These are phyloP conservation scores for Antechinus stuartii DNA, from an alignment of 2,113 vertebrate genomes.

Conservation along the genomic window DNA sequence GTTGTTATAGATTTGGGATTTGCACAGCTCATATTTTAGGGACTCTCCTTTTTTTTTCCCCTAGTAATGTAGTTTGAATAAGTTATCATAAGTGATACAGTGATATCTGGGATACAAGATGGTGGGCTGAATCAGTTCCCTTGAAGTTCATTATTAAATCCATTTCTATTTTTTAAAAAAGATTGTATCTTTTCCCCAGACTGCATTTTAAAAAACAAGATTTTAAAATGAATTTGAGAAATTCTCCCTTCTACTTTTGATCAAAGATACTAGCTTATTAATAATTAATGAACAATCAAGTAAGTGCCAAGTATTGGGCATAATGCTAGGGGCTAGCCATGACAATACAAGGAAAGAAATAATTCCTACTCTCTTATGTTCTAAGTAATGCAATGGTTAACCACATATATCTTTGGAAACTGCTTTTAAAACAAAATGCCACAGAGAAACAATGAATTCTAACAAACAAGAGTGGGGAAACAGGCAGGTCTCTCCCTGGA, in stretches of 20 bases:
- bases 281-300: background rate
- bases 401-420: too few species aligned
- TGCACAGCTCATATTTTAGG: background rate
- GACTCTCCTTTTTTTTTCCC: background rate
- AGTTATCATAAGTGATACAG: background rate
- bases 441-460: too few species aligned
- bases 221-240: background rate
- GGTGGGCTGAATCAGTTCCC: background rate
- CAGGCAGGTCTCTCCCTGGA: too few species aligned
- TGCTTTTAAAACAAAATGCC: too few species aligned
- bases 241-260: background rate
- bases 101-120: too few species aligned
- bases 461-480: too few species aligned
- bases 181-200: background rate
- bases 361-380: too few species aligned
- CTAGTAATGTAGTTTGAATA: background rate
- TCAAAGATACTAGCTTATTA: background rate
- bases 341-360: too few species aligned
- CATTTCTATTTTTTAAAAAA: background rate
- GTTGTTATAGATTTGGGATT: background rate
- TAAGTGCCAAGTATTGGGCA: too few species aligned
- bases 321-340: too few species aligned
- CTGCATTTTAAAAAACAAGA: background rate
- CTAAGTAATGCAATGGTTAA: too few species aligned
- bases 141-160: background rate